Base-by-base conservation (phyloP, 2,797 vertebrate species). In the Hapalemur alaotrensis region DNA sequence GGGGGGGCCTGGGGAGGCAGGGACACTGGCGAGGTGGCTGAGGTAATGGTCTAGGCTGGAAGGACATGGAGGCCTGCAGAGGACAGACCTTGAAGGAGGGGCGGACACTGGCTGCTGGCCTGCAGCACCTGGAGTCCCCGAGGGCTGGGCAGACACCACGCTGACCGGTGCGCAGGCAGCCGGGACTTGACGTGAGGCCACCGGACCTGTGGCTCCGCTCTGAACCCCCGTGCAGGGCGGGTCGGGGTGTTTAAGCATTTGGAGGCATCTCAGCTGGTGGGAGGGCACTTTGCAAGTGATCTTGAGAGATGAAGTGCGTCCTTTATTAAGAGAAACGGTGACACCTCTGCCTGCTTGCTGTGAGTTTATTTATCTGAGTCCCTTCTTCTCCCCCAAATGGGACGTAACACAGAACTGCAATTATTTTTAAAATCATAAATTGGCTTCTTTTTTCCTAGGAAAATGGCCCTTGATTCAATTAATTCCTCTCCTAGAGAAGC, bases 381-480 rank as follows among this genome's bases (percentile, higher is more conserved):
- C 1, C 30, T 32, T 75, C 67, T 59, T 38, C 35, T 95, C 46
- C 59, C 43, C 46, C 30, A 93, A 89, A 89, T 87, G 79, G 95
- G 70, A 92, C 65, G 63, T 65, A 94, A 93, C 57, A 84, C 95
- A 93, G 63, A 97, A 70, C 38, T 50, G 41, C 93, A 95, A 76
- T 96, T 95, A 91, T 93, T 97, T 91, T 82, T 93, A 76, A 93
- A 96, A 69, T 95, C 43, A 65, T 91, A 97, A 96, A 96, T 96
- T 84, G 89, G 65, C 67, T 95, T 93, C 67, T 95, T 95, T 89
- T 79, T 72, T 28, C 18, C 38, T 43, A 73, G 52, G 92, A 97
- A 96, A 93, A 97, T 75, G 41, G 48, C 25, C 61, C 85, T 94
- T 41, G 35, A 84, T 75, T 93, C 83, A 73, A 70, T 96, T 93